These are phyloP conservation scores for Fopius arisanus DNA, from an alignment of 1,140 invertebrate species.

Conservation along the genomic window DNA sequence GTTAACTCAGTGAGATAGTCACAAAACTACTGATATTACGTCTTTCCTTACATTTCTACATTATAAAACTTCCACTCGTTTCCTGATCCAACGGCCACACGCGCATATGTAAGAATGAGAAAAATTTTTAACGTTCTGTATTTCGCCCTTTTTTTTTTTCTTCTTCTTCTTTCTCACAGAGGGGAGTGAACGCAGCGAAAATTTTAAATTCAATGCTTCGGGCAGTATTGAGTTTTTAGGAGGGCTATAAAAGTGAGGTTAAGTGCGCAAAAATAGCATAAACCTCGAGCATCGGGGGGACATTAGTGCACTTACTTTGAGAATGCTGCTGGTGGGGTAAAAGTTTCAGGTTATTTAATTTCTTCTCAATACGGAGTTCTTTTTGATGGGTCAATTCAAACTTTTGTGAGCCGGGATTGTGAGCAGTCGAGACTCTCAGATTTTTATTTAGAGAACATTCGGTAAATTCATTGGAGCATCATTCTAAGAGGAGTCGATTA, in stretches of 20 bases:
- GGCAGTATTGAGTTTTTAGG: background rate
- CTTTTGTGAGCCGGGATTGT: background rate
- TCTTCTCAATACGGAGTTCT: background rate
- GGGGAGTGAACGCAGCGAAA: background rate
- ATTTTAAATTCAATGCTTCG: constrained; percentile 1
- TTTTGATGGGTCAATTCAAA: background rate
- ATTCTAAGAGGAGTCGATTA: too few relatives aligned
- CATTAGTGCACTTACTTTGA: background rate
- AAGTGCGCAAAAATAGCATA: background rate
- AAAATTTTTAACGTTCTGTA: constrained; percentile 6
- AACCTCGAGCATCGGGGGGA: background rate
- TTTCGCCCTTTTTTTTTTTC: background rate
- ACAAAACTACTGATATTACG: background rate
- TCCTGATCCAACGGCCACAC: background rate
- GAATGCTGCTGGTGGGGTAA: background rate
- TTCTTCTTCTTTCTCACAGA: background rate
- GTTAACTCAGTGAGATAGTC: constrained; percentile 16
- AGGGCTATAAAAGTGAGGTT: background rate
- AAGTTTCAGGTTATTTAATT: constrained; percentile 9
- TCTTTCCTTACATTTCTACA: constrained; percentile 3
- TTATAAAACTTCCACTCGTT: constrained; percentile 1
- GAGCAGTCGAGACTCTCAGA: too few relatives aligned
- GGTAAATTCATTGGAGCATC: too few relatives aligned
- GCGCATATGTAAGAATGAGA: constrained; percentile 8
- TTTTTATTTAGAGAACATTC: too few relatives aligned